Evolutionary conservation across 2,888 invertebrate species (phyloP).

Genomic region (Zelleria hepariella): DNA sequence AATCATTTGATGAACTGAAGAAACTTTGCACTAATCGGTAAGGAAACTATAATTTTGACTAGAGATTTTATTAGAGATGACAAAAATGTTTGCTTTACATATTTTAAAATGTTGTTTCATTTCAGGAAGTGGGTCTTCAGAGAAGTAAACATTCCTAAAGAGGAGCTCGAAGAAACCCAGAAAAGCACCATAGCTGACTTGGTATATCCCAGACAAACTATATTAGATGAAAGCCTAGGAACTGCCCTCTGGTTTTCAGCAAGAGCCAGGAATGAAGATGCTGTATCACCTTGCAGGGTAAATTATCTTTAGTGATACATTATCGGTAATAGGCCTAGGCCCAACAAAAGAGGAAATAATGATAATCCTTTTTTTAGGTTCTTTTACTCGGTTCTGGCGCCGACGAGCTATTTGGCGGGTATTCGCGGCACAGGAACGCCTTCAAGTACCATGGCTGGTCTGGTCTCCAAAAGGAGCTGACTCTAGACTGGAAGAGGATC

Average conservation of each 20-base stretch:
- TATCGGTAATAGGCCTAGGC: no score
- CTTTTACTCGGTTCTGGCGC: constrained; percentile 94
- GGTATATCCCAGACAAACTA: constrained; percentile 86
- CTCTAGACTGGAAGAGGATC: constrained; percentile 87
- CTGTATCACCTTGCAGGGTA: constrained; percentile 76
- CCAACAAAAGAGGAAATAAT: no score
- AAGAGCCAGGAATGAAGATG: constrained; percentile 73
- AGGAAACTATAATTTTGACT: neutral
- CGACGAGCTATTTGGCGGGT: constrained; percentile 97
- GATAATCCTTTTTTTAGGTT: constrained; percentile 63
- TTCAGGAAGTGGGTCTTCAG: constrained; percentile 85
- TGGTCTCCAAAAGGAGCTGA: constrained; percentile 74
- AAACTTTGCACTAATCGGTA: constrained; percentile 76
- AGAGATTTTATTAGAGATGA: no score
- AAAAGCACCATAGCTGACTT: constrained; percentile 77
- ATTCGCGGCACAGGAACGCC: constrained; percentile 87
- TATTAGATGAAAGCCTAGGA: constrained; percentile 96
- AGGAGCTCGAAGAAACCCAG: constrained; percentile 75
- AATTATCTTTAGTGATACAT: no score
- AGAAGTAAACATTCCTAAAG: constrained; percentile 80
- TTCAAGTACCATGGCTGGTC: constrained; percentile 71
- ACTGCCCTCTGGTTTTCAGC: constrained; percentile 98
- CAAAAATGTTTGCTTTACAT: neutral
- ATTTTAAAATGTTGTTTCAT: constrained; percentile 9
- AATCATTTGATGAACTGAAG: constrained; percentile 79